Conservation (phyloP, 2,797 vertebrate species). For the Sardinella longiceps region DNA sequence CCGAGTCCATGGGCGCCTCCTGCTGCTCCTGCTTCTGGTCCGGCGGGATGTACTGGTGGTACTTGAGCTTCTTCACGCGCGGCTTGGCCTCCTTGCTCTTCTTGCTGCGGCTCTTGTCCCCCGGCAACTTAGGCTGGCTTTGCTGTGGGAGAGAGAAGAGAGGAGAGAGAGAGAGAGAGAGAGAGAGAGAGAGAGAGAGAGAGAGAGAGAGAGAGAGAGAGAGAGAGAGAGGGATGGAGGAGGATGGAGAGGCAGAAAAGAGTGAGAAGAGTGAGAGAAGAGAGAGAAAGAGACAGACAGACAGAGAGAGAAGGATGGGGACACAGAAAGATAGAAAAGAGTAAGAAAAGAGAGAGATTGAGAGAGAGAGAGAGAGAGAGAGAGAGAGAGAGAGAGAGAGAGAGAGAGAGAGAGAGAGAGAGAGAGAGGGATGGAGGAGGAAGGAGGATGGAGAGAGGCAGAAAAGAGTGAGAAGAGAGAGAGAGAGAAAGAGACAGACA, state of each 20-base stretch:
- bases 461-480: background rate
- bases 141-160: slow-evolving; percentile 74
- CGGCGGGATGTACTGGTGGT: slow-evolving; percentile 97
- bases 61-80: slow-evolving; percentile 94
- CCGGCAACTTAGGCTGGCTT: slow-evolving; percentile 88
- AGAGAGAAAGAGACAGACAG: background rate
- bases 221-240: too few relatives aligned
- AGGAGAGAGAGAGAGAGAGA: background rate
- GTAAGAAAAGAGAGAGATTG: background rate
- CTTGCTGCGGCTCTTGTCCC: slow-evolving; percentile 93
- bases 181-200: background rate
- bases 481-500: background rate
- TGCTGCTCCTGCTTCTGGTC: slow-evolving; percentile 94
- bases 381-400: background rate
- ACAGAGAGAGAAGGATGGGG: too few relatives aligned
- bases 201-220: background rate
- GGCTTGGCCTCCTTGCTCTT: slow-evolving; percentile 92
- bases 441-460: background rate
- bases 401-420: background rate
- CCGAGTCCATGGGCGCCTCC: slow-evolving; percentile 92
- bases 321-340: background rate
- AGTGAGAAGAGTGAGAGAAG: background rate
- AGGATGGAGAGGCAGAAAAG: background rate
- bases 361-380: background rate
- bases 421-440: background rate